Conservation (phyloP, 2,888 invertebrate species). For the Elysia crispata region DNA sequence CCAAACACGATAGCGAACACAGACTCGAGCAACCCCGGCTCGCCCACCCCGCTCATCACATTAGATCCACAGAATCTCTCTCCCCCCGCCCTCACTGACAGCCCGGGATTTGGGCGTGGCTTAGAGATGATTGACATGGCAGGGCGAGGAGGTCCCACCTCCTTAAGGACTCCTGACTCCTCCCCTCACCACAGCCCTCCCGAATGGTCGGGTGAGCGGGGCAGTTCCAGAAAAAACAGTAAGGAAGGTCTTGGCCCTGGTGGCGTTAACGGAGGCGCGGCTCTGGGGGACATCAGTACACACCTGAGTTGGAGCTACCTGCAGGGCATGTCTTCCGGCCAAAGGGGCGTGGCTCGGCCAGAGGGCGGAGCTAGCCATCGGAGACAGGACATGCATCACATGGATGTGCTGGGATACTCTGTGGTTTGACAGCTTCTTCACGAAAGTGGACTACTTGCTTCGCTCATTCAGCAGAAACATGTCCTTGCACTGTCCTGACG, state of each 20-base stretch:
- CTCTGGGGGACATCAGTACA: slow-evolving; percentile 51
- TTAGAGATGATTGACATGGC: slow-evolving; percentile 4
- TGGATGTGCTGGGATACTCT: slow-evolving; percentile 53
- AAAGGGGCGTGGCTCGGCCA: neutral
- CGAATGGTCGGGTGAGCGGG: slow-evolving; percentile 17
- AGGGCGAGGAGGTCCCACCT: neutral
- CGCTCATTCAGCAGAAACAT: too few species aligned
- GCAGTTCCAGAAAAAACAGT: slow-evolving; percentile 24
- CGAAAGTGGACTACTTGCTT: too few species aligned
- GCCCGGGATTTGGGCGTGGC: neutral
- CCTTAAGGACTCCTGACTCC: slow-evolving; percentile 25
- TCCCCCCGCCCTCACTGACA: neutral
- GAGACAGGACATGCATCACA: neutral
- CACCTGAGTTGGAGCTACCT: slow-evolving; percentile 55
- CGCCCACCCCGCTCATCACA: slow-evolving; percentile 35
- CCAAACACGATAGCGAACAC: slow-evolving; percentile 5
- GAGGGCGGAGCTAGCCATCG: too few species aligned
- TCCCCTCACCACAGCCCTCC: slow-evolving; percentile 22
- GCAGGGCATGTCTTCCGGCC: slow-evolving; percentile 48
- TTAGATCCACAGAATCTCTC: slow-evolving; percentile 41
- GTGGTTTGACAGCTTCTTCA: slow-evolving; percentile 46
- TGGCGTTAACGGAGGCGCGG: slow-evolving; percentile 10
- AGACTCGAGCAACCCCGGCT: slow-evolving; percentile 6
- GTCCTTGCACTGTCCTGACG: too few species aligned
- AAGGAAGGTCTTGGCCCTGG: neutral